Conservation (phyloP, 2,888 invertebrate species). For the Nomada lathburiana region DNA sequence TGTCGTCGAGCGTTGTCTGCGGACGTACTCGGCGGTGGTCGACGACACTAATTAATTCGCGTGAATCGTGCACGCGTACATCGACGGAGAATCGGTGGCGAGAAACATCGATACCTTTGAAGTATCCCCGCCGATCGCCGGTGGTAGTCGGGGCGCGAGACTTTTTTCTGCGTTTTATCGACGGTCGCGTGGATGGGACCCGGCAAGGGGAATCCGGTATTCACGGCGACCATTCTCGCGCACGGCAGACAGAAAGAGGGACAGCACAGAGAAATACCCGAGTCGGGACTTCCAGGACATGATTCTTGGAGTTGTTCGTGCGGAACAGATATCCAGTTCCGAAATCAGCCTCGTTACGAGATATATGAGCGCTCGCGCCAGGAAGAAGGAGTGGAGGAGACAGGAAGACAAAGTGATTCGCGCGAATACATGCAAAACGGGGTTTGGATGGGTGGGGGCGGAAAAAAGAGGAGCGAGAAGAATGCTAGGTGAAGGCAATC, state of each 20-base stretch:
- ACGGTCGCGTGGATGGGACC: not conserved
- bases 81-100: slow-evolving; percentile 48
- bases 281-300: slow-evolving; percentile 27
- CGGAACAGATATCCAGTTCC: slow-evolving; percentile 59
- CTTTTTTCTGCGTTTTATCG: slow-evolving; percentile 41
- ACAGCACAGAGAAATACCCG: slow-evolving; percentile 23
- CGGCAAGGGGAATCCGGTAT: not conserved
- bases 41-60: slow-evolving; percentile 59
- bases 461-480: not conserved
- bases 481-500: slow-evolving; percentile 48
- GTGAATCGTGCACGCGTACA: slow-evolving; percentile 49
- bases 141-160: slow-evolving; percentile 24
- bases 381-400: not conserved
- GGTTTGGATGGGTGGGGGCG: not conserved
- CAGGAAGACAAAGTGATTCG: slow-evolving; percentile 23
- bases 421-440: slow-evolving; percentile 7
- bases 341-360: slow-evolving; percentile 66
- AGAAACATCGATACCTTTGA: slow-evolving; percentile 40
- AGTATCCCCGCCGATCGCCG: slow-evolving; percentile 50
- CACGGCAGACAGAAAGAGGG: not conserved
- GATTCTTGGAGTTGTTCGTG: slow-evolving; percentile 50
- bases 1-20: not conserved
- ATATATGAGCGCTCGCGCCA: slow-evolving; percentile 15
- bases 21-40: not conserved
- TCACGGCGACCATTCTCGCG: slow-evolving; percentile 6